Conservation (phyloP, 2,113 vertebrate genomes). For the Gymnobelideus leadbeateri region DNA sequence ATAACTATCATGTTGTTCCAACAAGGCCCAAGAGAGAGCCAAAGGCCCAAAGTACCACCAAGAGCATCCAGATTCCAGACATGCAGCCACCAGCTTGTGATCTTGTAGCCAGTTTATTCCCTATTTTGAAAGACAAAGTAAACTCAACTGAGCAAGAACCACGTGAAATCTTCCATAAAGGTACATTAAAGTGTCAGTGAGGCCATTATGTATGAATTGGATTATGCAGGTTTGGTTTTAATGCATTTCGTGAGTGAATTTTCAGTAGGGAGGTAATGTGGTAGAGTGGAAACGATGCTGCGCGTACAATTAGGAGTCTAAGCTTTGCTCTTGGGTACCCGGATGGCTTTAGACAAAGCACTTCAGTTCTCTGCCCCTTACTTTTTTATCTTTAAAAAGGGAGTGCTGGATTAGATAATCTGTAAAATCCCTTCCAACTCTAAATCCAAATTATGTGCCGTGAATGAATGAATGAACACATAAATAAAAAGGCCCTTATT, state of each 20-base stretch:
- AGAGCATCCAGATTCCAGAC: not conserved
- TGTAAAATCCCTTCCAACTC: not conserved
- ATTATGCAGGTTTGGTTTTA: not conserved
- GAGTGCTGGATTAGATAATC: not conserved
- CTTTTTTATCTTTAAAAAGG: not conserved
- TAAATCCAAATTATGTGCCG: not conserved
- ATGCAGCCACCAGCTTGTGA: not conserved
- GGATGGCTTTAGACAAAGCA: not conserved
- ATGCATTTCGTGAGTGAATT: not conserved
- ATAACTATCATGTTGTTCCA: not conserved
- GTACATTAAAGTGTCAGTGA: slow-evolving; percentile 38
- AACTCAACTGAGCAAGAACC: not conserved
- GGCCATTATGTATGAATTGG: not conserved
- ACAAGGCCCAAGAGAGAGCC: not conserved
- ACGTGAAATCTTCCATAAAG: not conserved
- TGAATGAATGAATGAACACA: not conserved
- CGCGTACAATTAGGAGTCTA: not conserved
- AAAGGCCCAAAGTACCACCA: not conserved
- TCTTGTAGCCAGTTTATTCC: not conserved
- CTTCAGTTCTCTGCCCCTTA: not conserved
- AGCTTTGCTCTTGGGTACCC: not conserved
- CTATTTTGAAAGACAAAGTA: not conserved
- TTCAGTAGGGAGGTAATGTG: not conserved
- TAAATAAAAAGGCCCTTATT: not conserved
- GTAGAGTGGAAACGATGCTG: not conserved